A percentile compares a stretch with the other conserved stretches of the same genome.
Conservation (phyloP, 2,797 vertebrate species). For the Sebastes iracundus region DNA sequence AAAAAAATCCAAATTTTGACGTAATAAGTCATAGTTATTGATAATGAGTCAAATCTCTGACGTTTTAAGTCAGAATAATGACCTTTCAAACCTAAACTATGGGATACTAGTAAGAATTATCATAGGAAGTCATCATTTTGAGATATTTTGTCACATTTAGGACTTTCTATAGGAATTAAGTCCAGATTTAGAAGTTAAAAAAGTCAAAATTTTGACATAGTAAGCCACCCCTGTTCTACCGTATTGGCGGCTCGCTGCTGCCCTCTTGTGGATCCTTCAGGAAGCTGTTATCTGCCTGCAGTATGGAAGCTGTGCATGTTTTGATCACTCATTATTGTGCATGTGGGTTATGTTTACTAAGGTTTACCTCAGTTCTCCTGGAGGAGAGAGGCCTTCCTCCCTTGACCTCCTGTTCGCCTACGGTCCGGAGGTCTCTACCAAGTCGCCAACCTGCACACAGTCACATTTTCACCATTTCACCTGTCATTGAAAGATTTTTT, state of each 20-base stretch:
- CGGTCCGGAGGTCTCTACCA: conserved; percentile 18
- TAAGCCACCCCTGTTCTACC: not conserved
- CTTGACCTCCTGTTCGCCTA: not conserved
- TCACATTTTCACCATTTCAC: not conserved
- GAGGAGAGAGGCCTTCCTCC: not conserved
- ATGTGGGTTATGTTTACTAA: not conserved
- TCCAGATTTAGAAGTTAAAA: too few relatives aligned
- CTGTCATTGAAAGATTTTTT: not conserved
- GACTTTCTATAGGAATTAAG: too few relatives aligned
- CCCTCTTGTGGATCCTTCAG: not conserved
- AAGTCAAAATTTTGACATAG: too few relatives aligned
- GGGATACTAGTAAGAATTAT: too few relatives aligned
- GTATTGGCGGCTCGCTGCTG: not conserved
- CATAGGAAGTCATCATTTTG: too few relatives aligned
- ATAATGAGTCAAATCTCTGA: too few relatives aligned
- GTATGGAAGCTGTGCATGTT: not conserved
- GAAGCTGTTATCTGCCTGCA: not conserved
- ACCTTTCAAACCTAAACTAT: too few relatives aligned
- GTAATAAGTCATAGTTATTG: too few relatives aligned
- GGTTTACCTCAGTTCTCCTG: not conserved
- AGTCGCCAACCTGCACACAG: conserved; percentile 24
- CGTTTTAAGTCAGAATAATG: too few relatives aligned
- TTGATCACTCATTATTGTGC: not conserved
- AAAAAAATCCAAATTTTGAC: too few relatives aligned
- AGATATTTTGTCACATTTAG: too few relatives aligned